These are phyloP conservation scores for Plectus sambesii DNA, from an alignment of 1,140 invertebrate genomes.

Conservation along the genomic window DNA sequence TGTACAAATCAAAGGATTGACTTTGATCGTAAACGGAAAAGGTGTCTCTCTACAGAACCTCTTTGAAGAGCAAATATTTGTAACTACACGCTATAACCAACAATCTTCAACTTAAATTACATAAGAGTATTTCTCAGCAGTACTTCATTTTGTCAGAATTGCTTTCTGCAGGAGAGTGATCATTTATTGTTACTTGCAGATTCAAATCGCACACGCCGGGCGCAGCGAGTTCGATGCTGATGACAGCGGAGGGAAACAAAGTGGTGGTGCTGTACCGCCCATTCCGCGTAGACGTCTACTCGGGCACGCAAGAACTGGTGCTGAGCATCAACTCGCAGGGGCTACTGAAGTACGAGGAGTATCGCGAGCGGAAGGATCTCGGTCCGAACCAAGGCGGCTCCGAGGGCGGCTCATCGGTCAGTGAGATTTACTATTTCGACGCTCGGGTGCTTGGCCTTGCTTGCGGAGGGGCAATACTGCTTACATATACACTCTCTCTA, in stretches of 20 bases:
- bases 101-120: slow-evolving; percentile 4
- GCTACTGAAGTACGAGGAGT: slow-evolving; percentile 81
- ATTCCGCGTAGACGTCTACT: slow-evolving; percentile 24
- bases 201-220: slow-evolving; percentile 8
- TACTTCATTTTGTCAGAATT: slow-evolving; percentile 12
- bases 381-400: slow-evolving; percentile 47
- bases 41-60: background rate
- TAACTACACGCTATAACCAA: too few species aligned
- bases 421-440: slow-evolving; percentile 12
- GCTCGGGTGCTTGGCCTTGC: background rate
- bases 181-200: slow-evolving; percentile 29
- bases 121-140: slow-evolving; percentile 15
- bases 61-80: slow-evolving; percentile 1
- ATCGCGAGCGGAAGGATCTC: slow-evolving; percentile 60
- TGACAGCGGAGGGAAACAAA: background rate
- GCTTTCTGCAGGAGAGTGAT: slow-evolving; percentile 19
- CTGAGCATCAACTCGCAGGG: slow-evolving; percentile 74
- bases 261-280: slow-evolving; percentile 13
- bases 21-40: background rate
- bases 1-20: slow-evolving; percentile 28
- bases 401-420: background rate
- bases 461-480: background rate
- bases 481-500: slow-evolving; percentile 7
- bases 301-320: slow-evolving; percentile 56
- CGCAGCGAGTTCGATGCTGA: too few species aligned